Conservation (phyloP, 37 sponge, comb jelly and placozoan species). For the Lycopodina hypogea region DNA sequence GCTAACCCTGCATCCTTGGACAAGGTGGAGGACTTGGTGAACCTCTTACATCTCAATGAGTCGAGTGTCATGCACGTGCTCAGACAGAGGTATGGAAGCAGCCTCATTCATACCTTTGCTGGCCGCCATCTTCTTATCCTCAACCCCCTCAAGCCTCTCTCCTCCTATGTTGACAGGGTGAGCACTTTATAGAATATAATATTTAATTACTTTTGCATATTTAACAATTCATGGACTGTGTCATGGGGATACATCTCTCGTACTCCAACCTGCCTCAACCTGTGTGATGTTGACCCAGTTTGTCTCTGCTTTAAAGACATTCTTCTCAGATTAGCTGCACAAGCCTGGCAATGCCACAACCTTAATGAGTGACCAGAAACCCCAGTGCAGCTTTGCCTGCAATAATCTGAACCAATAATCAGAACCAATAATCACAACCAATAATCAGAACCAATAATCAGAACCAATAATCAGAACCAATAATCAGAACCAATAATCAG, state of each 20-base stretch:
- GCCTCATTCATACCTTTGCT: conserved; percentile 95
- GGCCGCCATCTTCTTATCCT: conserved; percentile 92
- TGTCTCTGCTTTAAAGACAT: not conserved
- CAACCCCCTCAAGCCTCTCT: conserved; percentile 89
- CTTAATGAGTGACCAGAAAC: too few relatives aligned
- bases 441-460: too few relatives aligned
- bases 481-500: too few relatives aligned
- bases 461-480: too few relatives aligned
- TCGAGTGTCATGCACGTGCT: conserved; percentile 92
- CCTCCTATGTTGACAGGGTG: conserved; percentile 79
- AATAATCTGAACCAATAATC: too few relatives aligned
- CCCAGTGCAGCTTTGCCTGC: too few relatives aligned
- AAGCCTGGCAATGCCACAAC: too few relatives aligned
- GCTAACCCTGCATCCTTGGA: conserved; percentile 80
- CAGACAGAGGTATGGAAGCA: conserved; percentile 86
- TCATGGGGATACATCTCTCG: not conserved
- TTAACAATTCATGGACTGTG: not conserved
- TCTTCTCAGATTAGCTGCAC: too few relatives aligned
- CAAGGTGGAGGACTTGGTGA: conserved; percentile 88
- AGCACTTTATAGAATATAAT: too few relatives aligned
- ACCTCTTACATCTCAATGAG: conserved; percentile 91
- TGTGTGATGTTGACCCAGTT: not conserved
- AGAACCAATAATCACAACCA: too few relatives aligned
- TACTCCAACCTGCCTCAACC: not conserved
- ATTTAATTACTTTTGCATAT: not conserved